Base-by-base conservation (phyloP, 2,888 invertebrate genomes). In the Nomada ferruginata region DNA sequence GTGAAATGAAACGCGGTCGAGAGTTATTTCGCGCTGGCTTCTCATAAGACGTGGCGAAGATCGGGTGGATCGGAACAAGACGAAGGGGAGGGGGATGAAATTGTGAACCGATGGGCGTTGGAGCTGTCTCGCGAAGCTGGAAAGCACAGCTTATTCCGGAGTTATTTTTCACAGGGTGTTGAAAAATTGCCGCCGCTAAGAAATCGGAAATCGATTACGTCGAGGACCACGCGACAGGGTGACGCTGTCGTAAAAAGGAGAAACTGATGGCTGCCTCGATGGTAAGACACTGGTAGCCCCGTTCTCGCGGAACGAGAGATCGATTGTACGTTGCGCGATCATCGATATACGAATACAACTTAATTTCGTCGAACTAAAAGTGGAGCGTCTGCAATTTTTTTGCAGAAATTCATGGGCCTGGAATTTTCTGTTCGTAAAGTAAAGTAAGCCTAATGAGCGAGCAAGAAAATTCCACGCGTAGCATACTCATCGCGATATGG, bases 121-220 rank as follows among this genome's bases (percentile, higher is more conserved):
- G 15, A 42, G 73, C n/a, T 71, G 65, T 71, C 63, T 75, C 72
- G 68, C 64, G 71, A 60, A 36, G 82, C 57, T 47, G 64, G 76
- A 50, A 79, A 79, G 79, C 83, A 75, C 79, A 83, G 90, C 90
- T 92, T 91, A 90, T 91, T 90, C 89, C 85, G 71, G 87, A 91
- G 90, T 91, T 91, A 92, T 92, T 92, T 92, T 92, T 92, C 91
- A 90, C 86, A 79, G 85, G 79, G 84, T 86, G 89, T 88, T 91
- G 92, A 92, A 89, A 92, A 92, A 92, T 92, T 90, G 89, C 89
- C 87, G 86, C 87, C 90, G 89, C 90, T 91, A 83, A 79, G 90
- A 90, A 91, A 92, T 92, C 91, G 92, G 89, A 92, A 92, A 92
- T 92, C 92, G 92, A 92, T 92, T 92, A 91, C 88, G 87, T 79